A percentile compares a stretch with the other conserved stretches of the same genome.
These are phyloP conservation scores for Drosophila emarginata DNA, from an alignment of 2,888 invertebrate species.

Conservation along the genomic window DNA sequence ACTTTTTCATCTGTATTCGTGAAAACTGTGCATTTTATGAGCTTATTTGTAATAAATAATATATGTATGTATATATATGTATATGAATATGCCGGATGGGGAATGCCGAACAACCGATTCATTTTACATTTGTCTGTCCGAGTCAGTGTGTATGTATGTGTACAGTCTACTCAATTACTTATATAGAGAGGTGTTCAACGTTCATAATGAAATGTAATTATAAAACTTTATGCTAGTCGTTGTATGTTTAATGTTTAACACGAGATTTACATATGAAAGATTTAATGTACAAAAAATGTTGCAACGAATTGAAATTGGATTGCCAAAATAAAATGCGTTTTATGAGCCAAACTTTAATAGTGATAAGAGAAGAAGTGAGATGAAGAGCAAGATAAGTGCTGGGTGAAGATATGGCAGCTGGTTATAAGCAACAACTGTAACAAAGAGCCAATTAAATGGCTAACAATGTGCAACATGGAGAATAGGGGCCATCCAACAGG, in stretches of 20 bases:
- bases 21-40: conserved; percentile 57
- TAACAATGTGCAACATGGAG: conserved; percentile 58
- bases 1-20: neutral
- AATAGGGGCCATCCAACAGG: neutral
- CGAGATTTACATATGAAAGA: conserved; percentile 72
- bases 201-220: conserved; percentile 69
- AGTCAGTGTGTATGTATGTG: neutral
- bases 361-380: neutral
- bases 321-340: conserved; percentile 16
- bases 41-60: conserved; percentile 64
- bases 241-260: conserved; percentile 72
- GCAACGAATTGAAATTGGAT: conserved; percentile 62
- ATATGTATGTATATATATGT: conserved; percentile 23
- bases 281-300: conserved; percentile 52
- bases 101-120: neutral
- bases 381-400: neutral
- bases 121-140: neutral
- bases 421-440: conserved; percentile 44
- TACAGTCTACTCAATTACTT: conserved; percentile 22
- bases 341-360: conserved; percentile 4
- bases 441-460: conserved; percentile 73
- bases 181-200: conserved; percentile 31
- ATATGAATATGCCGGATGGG: conserved; percentile 31
- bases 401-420: neutral
- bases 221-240: conserved; percentile 66